Base-by-base conservation (phyloP, 2,113 vertebrate species). In the Neomonachus schauinslandi region DNA sequence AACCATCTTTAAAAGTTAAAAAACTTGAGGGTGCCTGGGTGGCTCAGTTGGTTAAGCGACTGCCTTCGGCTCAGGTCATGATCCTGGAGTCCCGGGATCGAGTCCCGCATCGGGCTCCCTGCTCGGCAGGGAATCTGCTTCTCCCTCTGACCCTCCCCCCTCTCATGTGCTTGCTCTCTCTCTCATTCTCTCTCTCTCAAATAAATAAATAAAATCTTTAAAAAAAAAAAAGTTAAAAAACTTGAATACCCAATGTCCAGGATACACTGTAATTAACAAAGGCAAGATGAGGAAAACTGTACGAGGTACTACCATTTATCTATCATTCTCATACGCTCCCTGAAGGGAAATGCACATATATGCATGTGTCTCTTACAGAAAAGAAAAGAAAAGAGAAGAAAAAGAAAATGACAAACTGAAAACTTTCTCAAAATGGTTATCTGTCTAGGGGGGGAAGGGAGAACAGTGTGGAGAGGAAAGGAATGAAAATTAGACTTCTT, bases 1-100 rank as follows among this genome's bases (percentile, higher is more conserved):
- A 89, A 90, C 5, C 16, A 72, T 94, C 53, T 81, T 95, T 95
- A 71, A 89, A 87, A 39, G 24, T 82, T 86, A 63, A 83, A 86
- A 84, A 83, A 33, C 24, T 24, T 93, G 51, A 95, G n/a, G n/a
- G n/a, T n/a, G n/a, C n/a, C n/a, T n/a, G n/a, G n/a, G n/a, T n/a
- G n/a, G n/a, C n/a, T n/a, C n/a, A n/a, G n/a, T n/a, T n/a, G n/a
- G n/a, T n/a, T n/a, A n/a, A n/a, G n/a, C n/a, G n/a, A n/a, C n/a
- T n/a, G n/a, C n/a, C n/a, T n/a, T n/a, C n/a, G n/a, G n/a, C n/a
- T n/a, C n/a, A n/a, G n/a, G n/a, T n/a, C n/a, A n/a, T n/a, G n/a
- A n/a, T n/a, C n/a, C n/a, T n/a, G n/a, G n/a, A n/a, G n/a, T n/a
- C n/a, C n/a, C n/a, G n/a, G n/a, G n/a, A n/a, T n/a, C n/a, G n/a